A percentile compares a stretch with the other conserved stretches of the same genome.
Conservation (phyloP, 2,888 invertebrate species). For the Morpho deidamia region DNA sequence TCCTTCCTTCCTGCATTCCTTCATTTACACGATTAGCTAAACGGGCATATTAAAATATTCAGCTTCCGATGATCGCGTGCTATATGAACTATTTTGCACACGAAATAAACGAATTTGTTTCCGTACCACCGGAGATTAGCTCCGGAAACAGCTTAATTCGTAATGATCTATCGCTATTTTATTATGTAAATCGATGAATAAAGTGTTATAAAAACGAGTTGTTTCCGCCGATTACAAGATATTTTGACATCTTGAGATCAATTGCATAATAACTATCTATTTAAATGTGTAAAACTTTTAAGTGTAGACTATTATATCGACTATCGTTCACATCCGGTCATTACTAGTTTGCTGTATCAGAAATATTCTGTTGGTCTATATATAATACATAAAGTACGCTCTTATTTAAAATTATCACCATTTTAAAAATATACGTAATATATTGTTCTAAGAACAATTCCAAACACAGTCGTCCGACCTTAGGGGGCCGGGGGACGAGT, state of each 20-base stretch:
- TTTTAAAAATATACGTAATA: too few species aligned
- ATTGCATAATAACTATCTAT: constrained; percentile 12
- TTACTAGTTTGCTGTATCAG: too few species aligned
- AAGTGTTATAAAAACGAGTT: constrained; percentile 10
- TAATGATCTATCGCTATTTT: constrained; percentile 34
- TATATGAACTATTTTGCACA: constrained; percentile 39
- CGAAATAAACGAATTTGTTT: constrained; percentile 32
- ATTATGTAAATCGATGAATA: constrained; percentile 28
- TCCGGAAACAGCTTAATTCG: constrained; percentile 46
- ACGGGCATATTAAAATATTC: constrained; percentile 17
- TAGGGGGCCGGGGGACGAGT: too few species aligned
- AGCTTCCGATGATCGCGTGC: constrained; percentile 54
- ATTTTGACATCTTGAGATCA: constrained; percentile 14
- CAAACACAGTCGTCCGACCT: too few species aligned
- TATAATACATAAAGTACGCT: too few species aligned
- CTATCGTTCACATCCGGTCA: too few species aligned
- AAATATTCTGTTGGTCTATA: too few species aligned
- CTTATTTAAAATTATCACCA: too few species aligned
- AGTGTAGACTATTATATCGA: too few species aligned
- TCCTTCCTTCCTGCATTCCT: too few species aligned
- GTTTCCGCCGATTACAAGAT: constrained; percentile 25
- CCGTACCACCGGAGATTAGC: constrained; percentile 32
- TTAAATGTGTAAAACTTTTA: neutral
- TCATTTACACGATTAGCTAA: too few species aligned
- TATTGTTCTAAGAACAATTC: too few species aligned